Evolutionary conservation across 2,888 invertebrate genomes (phyloP).

Genomic region (Dryadula phaetusa): DNA sequence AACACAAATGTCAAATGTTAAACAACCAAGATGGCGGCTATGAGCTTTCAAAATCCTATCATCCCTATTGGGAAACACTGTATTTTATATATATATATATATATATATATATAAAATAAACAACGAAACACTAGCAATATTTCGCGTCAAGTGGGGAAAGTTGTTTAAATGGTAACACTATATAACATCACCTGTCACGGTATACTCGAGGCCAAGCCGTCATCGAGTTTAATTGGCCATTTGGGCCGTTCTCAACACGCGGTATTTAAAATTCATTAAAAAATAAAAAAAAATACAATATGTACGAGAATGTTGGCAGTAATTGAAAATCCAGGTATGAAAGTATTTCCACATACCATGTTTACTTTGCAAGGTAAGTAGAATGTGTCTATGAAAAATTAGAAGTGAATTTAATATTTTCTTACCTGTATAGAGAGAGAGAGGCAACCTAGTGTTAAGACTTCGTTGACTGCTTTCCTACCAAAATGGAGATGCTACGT

Average conservation of each 20-base stretch:
- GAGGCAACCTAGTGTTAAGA: too few relatives aligned
- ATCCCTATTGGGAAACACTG: too few relatives aligned
- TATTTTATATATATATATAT: too few relatives aligned
- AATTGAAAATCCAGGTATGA: neutral
- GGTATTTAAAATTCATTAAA: constrained; percentile 21
- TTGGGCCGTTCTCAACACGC: constrained; percentile 27
- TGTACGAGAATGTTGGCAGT: neutral
- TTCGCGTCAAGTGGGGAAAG: constrained; percentile 27
- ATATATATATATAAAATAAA: constrained; percentile 8
- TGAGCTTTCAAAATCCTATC: too few relatives aligned
- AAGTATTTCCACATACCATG: neutral
- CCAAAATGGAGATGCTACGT: too few relatives aligned
- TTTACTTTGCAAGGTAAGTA: too few relatives aligned
- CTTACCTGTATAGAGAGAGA: too few relatives aligned
- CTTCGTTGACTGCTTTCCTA: too few relatives aligned
- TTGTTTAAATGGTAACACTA: constrained; percentile 33
- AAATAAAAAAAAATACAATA: constrained; percentile 7
- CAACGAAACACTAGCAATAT: constrained; percentile 20
- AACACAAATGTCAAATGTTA: too few relatives aligned
- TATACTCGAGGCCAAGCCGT: constrained; percentile 28
- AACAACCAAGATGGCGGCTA: too few relatives aligned
- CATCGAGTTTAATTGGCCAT: constrained; percentile 36
- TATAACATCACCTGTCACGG: constrained; percentile 32
- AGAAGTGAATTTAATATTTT: too few relatives aligned
- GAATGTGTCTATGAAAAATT: too few relatives aligned